Base-by-base conservation (phyloP, 2,797 vertebrate genomes). In the Centroberyx gerrardi region DNA sequence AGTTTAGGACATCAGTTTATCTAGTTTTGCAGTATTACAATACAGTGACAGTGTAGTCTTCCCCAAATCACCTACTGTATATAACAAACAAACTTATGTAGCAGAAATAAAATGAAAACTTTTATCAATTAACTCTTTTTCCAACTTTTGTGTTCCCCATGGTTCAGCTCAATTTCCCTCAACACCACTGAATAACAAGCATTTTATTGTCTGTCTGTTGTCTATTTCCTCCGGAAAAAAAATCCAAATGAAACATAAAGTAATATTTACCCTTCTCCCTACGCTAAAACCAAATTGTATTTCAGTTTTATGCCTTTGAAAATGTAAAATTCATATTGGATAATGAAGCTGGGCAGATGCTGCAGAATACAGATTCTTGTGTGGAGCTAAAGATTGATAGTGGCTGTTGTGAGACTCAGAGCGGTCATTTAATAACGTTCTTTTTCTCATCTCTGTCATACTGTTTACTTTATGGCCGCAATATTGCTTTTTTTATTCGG, bases 401-500 rank as follows among this genome's bases (percentile, higher is more conserved):
- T 29, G 22, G 73, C 70, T 78, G 84, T 63, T 70, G 69, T 68
- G 71, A 58, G 62, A 62, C 78, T 80, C 72, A 9, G 27, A 51
- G 48, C 31, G 1, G 80, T 66, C 65, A 63, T 90, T 88, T 71
- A 68, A 77, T 78, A 54, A 52, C 44, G 68, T 80, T 80, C 22
- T 6, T 73, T 72, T 53, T 55, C 58, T 83, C 74, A 62, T 85
- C 56, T 66, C 62, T 61, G 44, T 74, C 7, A 1, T 18, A 17
- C 48, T 68, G 68, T 78, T 83, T 87, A 60, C 76, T 90, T 90
- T 84, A 88, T 67, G 28, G 67, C 73, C 62, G 14, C 71, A 46
- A 75, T 86, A 92, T 91, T 91, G 77, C 78, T 80, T 88, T 82
- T 80, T 89, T 73, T 87, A 83, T 90, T 86, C 84, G 59, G 71